Conservation (phyloP, 2,113 vertebrate genomes). For the Riparia riparia region DNA sequence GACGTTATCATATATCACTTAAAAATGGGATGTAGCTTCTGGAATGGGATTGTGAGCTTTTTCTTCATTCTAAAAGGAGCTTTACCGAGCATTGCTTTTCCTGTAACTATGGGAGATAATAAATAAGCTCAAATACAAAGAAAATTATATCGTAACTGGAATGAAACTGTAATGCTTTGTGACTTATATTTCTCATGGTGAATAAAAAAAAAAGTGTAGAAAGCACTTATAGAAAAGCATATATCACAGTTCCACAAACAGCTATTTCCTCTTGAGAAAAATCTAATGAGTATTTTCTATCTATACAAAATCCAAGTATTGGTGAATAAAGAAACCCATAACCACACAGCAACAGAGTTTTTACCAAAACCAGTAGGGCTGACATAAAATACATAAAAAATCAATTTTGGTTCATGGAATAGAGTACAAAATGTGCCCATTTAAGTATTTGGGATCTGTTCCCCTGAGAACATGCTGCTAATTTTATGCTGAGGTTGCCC, state of each 20-base stretch:
- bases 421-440: neutral
- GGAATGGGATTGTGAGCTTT: neutral
- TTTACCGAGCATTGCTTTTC: neutral
- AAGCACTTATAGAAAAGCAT: too few species aligned
- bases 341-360: rapidly evolving
- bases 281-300: neutral
- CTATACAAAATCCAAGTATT: neutral
- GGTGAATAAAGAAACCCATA: neutral
- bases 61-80: neutral
- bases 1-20: neutral
- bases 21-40: neutral
- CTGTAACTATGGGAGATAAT: neutral
- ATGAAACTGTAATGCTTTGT: neutral
- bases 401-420: neutral
- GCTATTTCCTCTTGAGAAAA: neutral
- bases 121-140: neutral
- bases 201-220: neutral
- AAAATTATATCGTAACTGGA: neutral
- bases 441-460: neutral
- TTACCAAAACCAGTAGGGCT: neutral
- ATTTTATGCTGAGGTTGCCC: rapidly evolving
- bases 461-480: rapidly evolving
- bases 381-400: neutral
- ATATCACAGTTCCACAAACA: too few species aligned
- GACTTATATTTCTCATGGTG: neutral